These are phyloP conservation scores for Isichthys henryi DNA, from an alignment of 2,113 vertebrate species.

Conservation along the genomic window DNA sequence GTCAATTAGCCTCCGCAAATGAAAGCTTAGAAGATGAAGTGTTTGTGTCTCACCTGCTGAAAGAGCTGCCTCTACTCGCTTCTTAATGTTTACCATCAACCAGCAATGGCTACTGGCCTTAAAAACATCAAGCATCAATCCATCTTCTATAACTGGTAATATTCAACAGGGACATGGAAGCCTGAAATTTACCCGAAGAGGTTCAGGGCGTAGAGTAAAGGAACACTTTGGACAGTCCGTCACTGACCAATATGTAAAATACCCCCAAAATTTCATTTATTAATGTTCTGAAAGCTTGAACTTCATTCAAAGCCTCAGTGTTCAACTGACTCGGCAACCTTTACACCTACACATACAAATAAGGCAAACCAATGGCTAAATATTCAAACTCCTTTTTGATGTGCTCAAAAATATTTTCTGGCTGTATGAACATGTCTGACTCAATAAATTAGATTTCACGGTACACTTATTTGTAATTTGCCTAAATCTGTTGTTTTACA, in stretches of 20 bases:
- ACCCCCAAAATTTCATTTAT: not conserved
- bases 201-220: not conserved
- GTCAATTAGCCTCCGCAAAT: slow-evolving; percentile 5
- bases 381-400: not conserved
- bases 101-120: not conserved
- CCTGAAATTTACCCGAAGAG: not conserved
- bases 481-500: slow-evolving; percentile 8
- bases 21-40: not conserved
- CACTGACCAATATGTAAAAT: not conserved
- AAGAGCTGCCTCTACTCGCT: not conserved
- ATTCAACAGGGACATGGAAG: not conserved
- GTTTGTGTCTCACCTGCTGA: not conserved
- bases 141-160: not conserved
- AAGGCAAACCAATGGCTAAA: not conserved
- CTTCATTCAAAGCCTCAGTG: not conserved
- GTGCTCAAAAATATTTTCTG: not conserved
- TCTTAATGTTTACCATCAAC: not conserved
- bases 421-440: not conserved
- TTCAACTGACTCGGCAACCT: not conserved
- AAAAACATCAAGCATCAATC: not conserved
- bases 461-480: slow-evolving; percentile 7
- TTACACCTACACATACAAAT: not conserved
- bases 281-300: not conserved
- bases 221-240: not conserved
- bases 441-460: slow-evolving; percentile 7